Evolutionary conservation across 2,797 vertebrate genomes (phyloP), one percentile per base, ranked within the genome.

Genomic region (Poeciliopsis paucimaculata): DNA sequence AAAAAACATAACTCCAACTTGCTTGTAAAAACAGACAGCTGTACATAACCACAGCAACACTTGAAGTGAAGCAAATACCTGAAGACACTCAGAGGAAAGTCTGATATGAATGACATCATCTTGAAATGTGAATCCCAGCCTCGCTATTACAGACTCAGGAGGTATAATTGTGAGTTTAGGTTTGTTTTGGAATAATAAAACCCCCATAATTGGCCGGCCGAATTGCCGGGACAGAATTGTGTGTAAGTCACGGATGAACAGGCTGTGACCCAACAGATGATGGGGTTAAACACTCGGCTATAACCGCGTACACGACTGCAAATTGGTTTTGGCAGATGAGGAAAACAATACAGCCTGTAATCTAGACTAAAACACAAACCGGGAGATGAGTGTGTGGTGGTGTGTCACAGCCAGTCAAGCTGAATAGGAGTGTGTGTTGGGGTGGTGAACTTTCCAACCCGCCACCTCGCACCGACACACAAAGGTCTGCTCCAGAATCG

Each of bases 271-370:
- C 85, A 79, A 91, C 53, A 10, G 76, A 85, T 82, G 87, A 88
- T 85, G 70, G 82, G 86, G 84, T 89, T 86, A 85, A 85, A 85
- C 74, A 82, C 86, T 83, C 45, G 80, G 80, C 8, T 20, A 81
- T 85, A 79, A 79, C 84, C 15, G 23, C 66, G 60, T 83, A 82
- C 73, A 84, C 49, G 66, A 66, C n/a, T 62, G 78, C 79, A 92
- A 92, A 94, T 89, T 82, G n/a, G 85, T 90, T 92, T 90, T 76
- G 51, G 83, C 55, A 81, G 76, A 82, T 76, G 73, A 77, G 84
- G 46, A 89, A 89, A 88, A 90, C 82, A 90, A 90, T 91, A 82
- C 72, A 84, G 72, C 60, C 85, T 77, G 39, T 90, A 88, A 93
- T 93, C 86, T 77, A 77, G 81, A 91, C 90, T 84, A 46, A 82